Percentiles rank a stretch among this genome's conserved stretches.
phyloP scores from a whole-genome alignment of 1,140 invertebrate genomes.

The Palaemon carinicauda region DNA sequence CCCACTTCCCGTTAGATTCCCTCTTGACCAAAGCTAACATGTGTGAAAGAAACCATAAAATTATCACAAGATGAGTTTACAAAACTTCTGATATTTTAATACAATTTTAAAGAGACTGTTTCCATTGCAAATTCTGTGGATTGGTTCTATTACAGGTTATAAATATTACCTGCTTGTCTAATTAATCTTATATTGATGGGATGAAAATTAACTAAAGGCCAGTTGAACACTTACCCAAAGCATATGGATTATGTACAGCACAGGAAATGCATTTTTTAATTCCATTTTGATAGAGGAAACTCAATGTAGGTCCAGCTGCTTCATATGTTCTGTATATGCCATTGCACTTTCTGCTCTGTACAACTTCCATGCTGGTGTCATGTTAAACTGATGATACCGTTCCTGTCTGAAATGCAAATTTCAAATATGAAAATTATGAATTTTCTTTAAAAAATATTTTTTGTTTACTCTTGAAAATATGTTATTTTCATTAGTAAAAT shows the following conservation, averaged over 20 bases:
- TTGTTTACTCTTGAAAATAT: too few species aligned
- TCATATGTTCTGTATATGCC: not conserved
- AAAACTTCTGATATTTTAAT: not conserved
- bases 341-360: not conserved
- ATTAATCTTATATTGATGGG: too few species aligned
- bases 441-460: too few species aligned
- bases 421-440: not conserved
- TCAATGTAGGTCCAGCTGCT: not conserved
- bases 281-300: not conserved
- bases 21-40: slow-evolving; percentile 15
- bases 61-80: not conserved
- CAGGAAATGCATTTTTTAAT: not conserved
- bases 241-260: slow-evolving; percentile 17
- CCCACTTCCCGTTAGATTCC: slow-evolving; percentile 11
- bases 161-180: too few species aligned
- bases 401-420: not conserved
- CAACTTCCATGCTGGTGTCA: not conserved
- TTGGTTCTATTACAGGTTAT: not conserved
- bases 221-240: not conserved
- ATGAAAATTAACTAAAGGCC: not conserved
- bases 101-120: too few species aligned
- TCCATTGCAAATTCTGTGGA: not conserved
- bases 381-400: not conserved
- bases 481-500: too few species aligned
- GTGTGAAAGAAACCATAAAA: not conserved